Base-by-base conservation (phyloP, 2,113 vertebrate species). In the Tylochromis polylepis region DNA sequence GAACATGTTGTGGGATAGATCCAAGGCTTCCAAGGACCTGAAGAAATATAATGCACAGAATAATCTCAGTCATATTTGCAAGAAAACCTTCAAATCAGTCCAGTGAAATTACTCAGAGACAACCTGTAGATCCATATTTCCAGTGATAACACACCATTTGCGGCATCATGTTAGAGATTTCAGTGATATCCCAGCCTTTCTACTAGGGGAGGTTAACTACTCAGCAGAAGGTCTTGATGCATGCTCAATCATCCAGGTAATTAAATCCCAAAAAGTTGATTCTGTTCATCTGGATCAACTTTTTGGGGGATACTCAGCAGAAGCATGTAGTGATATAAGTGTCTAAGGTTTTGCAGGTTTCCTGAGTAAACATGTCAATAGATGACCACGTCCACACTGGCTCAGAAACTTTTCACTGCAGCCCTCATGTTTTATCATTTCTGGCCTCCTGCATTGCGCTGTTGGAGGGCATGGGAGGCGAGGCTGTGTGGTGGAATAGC, bases 11-110 rank as follows among this genome's bases (percentile, higher is more conserved):
- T 95, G 59, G 51, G 96, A 97, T 77, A 97, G 85, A 86, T 97
- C 93, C 57, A 97, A 90, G 8, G 85, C 70, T 88, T 97, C 95
- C 89, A 98, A 90, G 12, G 95, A 95, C 83, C 97, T 97, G 89
- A 20, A 10, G 72, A 55, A 59, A 78, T 27, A 57, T 75, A 57
- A 60, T 5, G 67, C 46, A 79, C 2, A 11, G 10, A 83, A 67
- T 65, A 60, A 36, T 36, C 20, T 41, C 18, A 38, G 4, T 36
- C 24, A 87, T 81, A 38, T 8, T 18, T 75, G 41, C 15, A 75
- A 62, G 27, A 7, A 57, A 22, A 70, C 31, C 6, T 2, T 70
- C 8, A 38, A 46, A 22, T 22, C 15, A 75, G 43, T 2, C 18
- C 18, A 20, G 36, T 36, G 14, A 49, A 20, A 12, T 77, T n/a